A percentile compares a stretch with the other conserved stretches of the same genome.
phyloP scores from a whole-genome alignment of 1,140 invertebrate species.

The Drosophila tani region DNA sequence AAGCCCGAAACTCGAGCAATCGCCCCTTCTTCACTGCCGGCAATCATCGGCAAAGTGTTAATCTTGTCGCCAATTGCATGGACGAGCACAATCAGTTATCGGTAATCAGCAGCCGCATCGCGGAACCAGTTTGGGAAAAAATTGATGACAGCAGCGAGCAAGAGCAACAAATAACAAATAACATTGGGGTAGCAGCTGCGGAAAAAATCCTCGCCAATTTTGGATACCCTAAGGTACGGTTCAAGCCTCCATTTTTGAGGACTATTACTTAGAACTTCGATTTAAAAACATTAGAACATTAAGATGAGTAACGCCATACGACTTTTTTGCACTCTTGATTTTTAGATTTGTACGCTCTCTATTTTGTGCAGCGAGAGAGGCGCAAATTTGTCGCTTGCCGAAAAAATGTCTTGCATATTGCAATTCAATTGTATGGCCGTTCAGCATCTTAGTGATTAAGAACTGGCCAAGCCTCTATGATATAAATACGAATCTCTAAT shows the following conservation, averaged over 20 bases:
- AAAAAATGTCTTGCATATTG: no score
- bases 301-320: no score
- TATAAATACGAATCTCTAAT: background rate
- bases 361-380: no score
- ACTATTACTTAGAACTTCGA: no score
- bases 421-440: no score
- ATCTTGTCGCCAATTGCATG: conserved; percentile 65
- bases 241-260: background rate
- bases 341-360: no score
- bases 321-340: no score
- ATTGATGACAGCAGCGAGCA: conserved; percentile 63
- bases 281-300: no score
- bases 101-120: conserved; percentile 40
- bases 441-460: no score
- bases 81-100: conserved; percentile 43
- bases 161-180: conserved; percentile 49
- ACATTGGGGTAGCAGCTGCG: conserved; percentile 1
- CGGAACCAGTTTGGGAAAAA: conserved; percentile 58
- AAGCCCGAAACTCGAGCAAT: conserved; percentile 65
- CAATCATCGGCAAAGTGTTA: conserved; percentile 67
- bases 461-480: background rate
- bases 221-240: conserved; percentile 19
- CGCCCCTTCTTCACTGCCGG: conserved; percentile 11
- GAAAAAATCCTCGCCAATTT: conserved; percentile 1
- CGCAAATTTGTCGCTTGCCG: no score